phyloP scores from a whole-genome alignment of 2,888 invertebrate species.

The Carpatolechia fugitivella region DNA sequence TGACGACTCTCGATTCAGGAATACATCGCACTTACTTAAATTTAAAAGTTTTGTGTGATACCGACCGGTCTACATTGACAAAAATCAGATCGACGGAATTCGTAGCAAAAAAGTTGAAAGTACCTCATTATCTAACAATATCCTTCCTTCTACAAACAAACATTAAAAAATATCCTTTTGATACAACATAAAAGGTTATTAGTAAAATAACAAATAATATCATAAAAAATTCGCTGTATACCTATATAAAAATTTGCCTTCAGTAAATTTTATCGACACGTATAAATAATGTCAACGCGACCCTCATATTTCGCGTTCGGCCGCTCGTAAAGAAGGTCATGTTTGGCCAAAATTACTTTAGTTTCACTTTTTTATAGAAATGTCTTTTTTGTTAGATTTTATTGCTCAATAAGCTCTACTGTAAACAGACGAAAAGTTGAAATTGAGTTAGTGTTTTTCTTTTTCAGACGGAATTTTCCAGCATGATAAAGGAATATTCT shows the following conservation, averaged over 20 bases:
- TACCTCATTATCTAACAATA: no score
- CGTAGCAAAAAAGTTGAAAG: no score
- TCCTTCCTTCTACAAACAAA: no score
- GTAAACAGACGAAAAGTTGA: conserved; percentile 6
- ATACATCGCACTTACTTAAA: no score
- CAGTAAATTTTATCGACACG: conserved; percentile 40
- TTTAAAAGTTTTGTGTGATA: no score
- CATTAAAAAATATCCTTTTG: no score
- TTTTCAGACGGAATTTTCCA: not conserved
- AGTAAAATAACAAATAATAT: conserved; percentile 11
- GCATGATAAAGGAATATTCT: no score
- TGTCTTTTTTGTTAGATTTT: conserved; percentile 26
- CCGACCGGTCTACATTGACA: no score
- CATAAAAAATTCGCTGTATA: conserved; percentile 24
- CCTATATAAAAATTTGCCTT: conserved; percentile 38
- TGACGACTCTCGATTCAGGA: no score
- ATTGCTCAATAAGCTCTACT: conserved; percentile 22
- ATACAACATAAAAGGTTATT: no score
- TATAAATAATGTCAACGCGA: conserved; percentile 46
- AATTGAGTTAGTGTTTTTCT: conserved; percentile 1
- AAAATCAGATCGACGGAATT: no score
- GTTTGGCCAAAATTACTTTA: conserved; percentile 39
- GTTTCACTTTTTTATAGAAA: conserved; percentile 31
- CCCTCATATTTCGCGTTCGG: conserved; percentile 45
- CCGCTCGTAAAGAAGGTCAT: conserved; percentile 41